Percentiles rank a stretch among this genome's conserved stretches.
phyloP scores from a whole-genome alignment of 1,140 invertebrate genomes.

The Penaeus indicus region DNA sequence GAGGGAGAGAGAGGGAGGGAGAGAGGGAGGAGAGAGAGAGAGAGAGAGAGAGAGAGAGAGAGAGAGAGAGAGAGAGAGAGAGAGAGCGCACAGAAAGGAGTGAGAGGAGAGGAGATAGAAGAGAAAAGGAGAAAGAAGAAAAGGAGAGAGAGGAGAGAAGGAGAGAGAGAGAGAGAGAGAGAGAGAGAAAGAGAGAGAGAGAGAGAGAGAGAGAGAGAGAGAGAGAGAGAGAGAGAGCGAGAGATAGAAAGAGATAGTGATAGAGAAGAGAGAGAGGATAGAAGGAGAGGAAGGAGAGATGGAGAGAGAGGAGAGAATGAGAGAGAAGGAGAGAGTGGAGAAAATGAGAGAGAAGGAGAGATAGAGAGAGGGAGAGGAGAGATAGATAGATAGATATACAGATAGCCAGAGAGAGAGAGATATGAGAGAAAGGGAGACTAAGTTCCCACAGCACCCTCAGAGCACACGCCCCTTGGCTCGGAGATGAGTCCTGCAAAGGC shows the following conservation, averaged over 20 bases:
- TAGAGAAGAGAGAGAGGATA: not conserved
- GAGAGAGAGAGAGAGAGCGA: not conserved
- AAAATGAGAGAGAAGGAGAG: not conserved
- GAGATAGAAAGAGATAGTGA: not conserved
- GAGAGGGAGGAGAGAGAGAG: not conserved
- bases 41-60: not conserved
- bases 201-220: not conserved
- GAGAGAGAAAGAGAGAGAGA: not conserved
- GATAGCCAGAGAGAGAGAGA: not conserved
- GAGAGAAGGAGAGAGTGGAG: not conserved
- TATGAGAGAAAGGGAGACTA: too few species aligned
- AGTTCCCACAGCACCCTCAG: too few species aligned
- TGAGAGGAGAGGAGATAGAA: not conserved
- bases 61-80: too few species aligned
- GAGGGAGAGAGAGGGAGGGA: too few species aligned
- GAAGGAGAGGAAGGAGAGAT: not conserved
- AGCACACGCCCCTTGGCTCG: too few species aligned
- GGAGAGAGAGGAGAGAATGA: not conserved
- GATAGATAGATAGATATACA: not conserved
- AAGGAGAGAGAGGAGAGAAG: not conserved
- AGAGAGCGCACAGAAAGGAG: not conserved
- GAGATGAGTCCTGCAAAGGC: too few species aligned
- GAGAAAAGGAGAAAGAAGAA: not conserved
- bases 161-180: not conserved
- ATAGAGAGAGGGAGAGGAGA: not conserved